phyloP scores from a whole-genome alignment of 2,113 vertebrate genomes.

The Sialia sialis region DNA sequence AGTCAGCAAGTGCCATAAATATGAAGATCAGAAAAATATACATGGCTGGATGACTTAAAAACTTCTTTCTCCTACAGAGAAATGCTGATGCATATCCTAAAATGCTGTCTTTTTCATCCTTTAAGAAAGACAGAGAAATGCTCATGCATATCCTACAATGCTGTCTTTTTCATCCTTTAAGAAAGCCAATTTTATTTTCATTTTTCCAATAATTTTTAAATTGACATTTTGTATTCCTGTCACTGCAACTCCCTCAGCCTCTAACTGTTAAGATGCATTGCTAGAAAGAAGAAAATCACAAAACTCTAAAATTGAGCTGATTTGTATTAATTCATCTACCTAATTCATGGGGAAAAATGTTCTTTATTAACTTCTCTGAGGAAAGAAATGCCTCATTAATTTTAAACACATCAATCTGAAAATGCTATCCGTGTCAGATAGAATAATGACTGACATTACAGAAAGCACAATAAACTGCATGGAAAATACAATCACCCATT shows the following conservation, averaged over 20 bases:
- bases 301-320: conserved; percentile 46
- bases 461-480: conserved; percentile 39
- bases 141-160: not conserved
- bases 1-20: not conserved
- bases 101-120: not conserved
- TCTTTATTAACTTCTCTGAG: conserved; percentile 53
- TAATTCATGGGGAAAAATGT: conserved; percentile 38
- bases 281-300: conserved; percentile 2
- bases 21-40: not conserved
- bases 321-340: conserved; percentile 48
- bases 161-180: not conserved
- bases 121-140: not conserved
- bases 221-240: not conserved
- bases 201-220: not conserved
- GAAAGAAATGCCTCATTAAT: conserved; percentile 66
- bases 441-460: conserved; percentile 68
- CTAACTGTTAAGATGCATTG: not conserved
- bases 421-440: conserved; percentile 49
- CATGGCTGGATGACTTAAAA: not conserved
- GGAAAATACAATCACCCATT: conserved; percentile 46
- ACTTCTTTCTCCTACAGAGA: not conserved
- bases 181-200: not conserved
- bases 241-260: not conserved
- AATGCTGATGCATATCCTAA: not conserved
- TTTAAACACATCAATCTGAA: conserved; percentile 65